Evolutionary conservation across 2,113 vertebrate species (phyloP).

Genomic region (Erythrolamprus reginae): DNA sequence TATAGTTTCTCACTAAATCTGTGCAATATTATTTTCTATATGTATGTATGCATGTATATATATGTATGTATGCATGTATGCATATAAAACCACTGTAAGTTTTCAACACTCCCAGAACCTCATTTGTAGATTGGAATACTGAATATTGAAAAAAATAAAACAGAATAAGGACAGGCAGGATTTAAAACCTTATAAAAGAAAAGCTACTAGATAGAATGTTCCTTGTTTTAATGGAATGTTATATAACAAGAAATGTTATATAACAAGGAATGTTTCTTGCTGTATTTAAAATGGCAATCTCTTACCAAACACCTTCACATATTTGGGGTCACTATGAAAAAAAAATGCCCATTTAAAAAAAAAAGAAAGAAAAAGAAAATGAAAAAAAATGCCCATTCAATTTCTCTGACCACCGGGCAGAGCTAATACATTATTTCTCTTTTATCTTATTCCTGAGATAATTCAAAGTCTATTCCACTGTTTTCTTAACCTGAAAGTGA

Average conservation of each 20-base stretch:
- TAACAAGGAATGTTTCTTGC: no score
- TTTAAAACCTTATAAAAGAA: neutral
- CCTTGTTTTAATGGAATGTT: neutral
- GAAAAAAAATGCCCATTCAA: conserved; percentile 18
- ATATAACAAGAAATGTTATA: no score
- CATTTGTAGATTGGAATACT: conserved; percentile 6
- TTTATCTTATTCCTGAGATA: conserved; percentile 36
- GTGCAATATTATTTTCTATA: conserved; percentile 14
- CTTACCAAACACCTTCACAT: conserved; percentile 7
- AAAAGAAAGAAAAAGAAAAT: no score
- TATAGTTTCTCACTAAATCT: neutral
- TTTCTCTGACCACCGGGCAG: conserved; percentile 12
- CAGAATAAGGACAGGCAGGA: neutral
- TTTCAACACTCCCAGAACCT: neutral
- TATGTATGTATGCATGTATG: no score
- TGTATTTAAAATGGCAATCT: neutral
- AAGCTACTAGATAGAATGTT: conserved; percentile 9
- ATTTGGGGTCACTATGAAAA: neutral
- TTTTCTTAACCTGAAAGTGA: neutral
- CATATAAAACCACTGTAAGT: neutral
- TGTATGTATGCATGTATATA: no score
- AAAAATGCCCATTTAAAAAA: conserved; percentile 18
- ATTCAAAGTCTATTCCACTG: conserved; percentile 29
- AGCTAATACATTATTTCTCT: conserved; percentile 16
- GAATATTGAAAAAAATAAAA: neutral